phyloP scores from a whole-genome alignment of 2,113 vertebrate genomes.

The Capricornis sumatraensis region DNA sequence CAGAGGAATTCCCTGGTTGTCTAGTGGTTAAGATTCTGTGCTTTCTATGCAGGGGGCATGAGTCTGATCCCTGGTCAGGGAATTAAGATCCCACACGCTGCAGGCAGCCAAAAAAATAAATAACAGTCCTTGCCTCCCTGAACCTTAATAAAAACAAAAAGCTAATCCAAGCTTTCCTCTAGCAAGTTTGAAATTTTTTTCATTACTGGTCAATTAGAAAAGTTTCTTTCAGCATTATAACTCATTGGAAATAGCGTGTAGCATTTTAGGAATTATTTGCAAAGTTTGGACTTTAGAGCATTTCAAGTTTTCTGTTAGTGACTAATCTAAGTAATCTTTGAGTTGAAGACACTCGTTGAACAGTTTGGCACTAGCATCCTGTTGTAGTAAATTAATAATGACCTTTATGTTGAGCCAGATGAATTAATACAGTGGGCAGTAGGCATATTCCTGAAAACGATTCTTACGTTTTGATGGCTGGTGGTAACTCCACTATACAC shows the following conservation, averaged over 20 bases:
- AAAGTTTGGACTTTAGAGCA: background rate
- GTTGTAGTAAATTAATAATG: background rate
- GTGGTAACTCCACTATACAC: background rate
- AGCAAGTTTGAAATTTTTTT: background rate
- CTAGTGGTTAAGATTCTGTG: background rate
- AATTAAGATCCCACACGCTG: background rate
- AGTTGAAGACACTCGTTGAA: background rate
- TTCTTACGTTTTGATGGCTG: background rate
- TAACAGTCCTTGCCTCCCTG: background rate
- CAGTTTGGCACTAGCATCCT: background rate
- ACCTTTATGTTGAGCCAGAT: background rate
- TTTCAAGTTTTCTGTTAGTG: background rate
- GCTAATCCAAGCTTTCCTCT: background rate
- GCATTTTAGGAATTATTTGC: constrained; percentile 8
- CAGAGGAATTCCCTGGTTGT: background rate
- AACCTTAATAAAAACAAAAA: background rate
- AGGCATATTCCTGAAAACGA: background rate
- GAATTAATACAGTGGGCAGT: background rate
- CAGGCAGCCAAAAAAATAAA: background rate
- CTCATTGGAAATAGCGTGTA: background rate
- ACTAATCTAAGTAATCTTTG: background rate
- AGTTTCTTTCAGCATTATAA: background rate
- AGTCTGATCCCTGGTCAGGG: background rate
- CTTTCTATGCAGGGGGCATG: background rate
- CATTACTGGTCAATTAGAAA: background rate